Evolutionary conservation across 2,113 vertebrate species (phyloP).

Genomic region (Cyanocitta stelleri): DNA sequence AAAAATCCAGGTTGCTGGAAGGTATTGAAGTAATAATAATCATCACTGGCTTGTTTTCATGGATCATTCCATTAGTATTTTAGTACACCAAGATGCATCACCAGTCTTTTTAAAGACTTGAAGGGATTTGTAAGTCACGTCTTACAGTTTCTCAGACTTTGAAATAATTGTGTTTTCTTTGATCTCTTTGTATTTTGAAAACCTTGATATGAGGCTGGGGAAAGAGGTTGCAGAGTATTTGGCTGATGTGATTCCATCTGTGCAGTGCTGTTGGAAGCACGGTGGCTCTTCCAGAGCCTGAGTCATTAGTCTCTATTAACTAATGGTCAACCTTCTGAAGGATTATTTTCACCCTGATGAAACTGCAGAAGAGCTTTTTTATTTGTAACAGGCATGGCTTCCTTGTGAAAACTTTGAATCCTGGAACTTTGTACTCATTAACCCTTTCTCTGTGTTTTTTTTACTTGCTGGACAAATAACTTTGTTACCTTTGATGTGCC

Average conservation of each 20-base stretch:
- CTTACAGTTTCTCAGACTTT: neutral
- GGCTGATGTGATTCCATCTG: neutral
- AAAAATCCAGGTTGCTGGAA: neutral
- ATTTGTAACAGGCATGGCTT: neutral
- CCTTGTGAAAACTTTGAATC: neutral
- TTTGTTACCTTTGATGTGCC: constrained; percentile 21
- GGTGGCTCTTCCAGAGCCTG: neutral
- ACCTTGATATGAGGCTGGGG: neutral
- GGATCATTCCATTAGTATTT: neutral
- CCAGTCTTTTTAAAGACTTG: neutral
- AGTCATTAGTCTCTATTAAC: neutral
- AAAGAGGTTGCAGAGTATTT: neutral
- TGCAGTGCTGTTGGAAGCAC: neutral
- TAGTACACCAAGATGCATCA: neutral
- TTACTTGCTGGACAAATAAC: neutral
- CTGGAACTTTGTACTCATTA: neutral
- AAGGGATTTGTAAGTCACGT: neutral
- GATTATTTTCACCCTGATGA: neutral
- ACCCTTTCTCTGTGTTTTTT: neutral
- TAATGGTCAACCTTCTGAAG: neutral
- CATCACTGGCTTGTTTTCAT: neutral
- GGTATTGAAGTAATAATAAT: neutral
- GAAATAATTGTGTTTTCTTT: neutral
- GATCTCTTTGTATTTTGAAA: neutral
- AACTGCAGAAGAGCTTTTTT: neutral